Evolutionary conservation across 2,888 invertebrate species (phyloP).

Genomic region (Spisula solida): DNA sequence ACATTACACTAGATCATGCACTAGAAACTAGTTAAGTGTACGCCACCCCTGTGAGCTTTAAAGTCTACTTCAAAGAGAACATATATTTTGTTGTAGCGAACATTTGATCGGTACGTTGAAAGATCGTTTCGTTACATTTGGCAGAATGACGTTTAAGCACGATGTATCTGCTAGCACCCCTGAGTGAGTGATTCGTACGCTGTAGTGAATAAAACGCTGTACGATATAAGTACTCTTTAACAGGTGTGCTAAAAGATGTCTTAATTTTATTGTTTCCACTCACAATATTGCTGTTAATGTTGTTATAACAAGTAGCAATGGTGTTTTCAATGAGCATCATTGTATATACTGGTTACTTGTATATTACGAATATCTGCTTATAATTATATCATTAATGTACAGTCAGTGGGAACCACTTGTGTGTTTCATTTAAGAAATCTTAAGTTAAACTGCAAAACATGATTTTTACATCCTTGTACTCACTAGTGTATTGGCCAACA

Average conservation of each 20-base stretch:
- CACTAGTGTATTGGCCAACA: too few relatives aligned
- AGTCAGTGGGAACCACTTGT: too few relatives aligned
- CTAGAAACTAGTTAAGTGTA: neutral
- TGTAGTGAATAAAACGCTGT: conserved; percentile 36
- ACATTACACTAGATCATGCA: neutral
- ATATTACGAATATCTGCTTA: too few relatives aligned
- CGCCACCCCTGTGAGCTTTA: neutral
- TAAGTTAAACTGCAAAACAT: too few relatives aligned
- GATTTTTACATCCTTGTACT: too few relatives aligned
- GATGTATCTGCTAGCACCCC: neutral
- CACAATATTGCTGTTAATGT: conserved; percentile 30
- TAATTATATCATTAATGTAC: too few relatives aligned
- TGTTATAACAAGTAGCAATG: conserved; percentile 9
- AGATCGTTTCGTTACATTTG: conserved; percentile 36
- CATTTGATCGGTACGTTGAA: conserved; percentile 27
- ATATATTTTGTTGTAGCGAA: conserved; percentile 30
- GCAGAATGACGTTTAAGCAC: conserved; percentile 23
- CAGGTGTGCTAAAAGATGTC: conserved; percentile 40
- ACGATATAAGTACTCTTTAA: conserved; percentile 24
- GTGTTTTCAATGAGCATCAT: neutral
- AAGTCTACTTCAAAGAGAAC: conserved; percentile 34
- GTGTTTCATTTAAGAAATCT: too few relatives aligned
- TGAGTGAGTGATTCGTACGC: conserved; percentile 22
- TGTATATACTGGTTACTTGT: neutral
- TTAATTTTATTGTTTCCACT: conserved; percentile 36